Evolutionary conservation across 2,888 invertebrate species (phyloP), one percentile per base, ranked within the genome.

Genomic region (Tryphoninae sp.): DNA sequence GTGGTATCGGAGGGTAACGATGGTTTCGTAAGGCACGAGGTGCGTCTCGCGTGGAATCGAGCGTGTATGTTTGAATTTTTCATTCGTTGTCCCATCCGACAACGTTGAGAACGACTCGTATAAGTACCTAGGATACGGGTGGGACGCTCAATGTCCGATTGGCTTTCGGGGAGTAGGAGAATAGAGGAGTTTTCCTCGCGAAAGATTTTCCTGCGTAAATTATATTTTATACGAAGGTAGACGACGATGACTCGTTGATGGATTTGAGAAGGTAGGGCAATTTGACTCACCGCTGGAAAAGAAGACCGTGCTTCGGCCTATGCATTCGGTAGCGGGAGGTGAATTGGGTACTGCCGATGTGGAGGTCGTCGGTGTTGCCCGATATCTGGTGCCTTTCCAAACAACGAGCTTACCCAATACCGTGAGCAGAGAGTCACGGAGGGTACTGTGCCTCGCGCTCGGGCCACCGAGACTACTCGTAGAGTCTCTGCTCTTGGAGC

Each of bases 351-450:
- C 89, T 81, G 91, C 91, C 90, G 93, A 78, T 58, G 91, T 93
- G 91, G 90, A 93, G 92, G 86, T 94, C 92, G 87, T 89, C 69
- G 91, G 90, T 73, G 89, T 90, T 61, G 89, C 90, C 55, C 92
- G 89, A 83, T 90, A 93, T 84, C 93, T 91, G 82, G 93, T 92
- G 84, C 93, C 92, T 86, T 93, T 92, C 93, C 94, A 93, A 72
- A 92, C 91, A 89, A 94, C 94, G 90, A 95, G 92, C 91, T 95
- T 95, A 87, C 94, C 94, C 86, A 95, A 93, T 88, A 95, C 93
- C 83, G 94, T 94, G 87, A 95, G 93, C 89, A 95, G 93, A 84
- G 95, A 95, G 90, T 95, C 94, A 87, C 95, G 93, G 88, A 95
- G 89, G 78, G 92, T 92, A 82, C 91, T 91, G 85, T 93, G 93